Evolutionary conservation across 2,797 vertebrate species (phyloP).

Genomic region (Acanthornis magna): DNA sequence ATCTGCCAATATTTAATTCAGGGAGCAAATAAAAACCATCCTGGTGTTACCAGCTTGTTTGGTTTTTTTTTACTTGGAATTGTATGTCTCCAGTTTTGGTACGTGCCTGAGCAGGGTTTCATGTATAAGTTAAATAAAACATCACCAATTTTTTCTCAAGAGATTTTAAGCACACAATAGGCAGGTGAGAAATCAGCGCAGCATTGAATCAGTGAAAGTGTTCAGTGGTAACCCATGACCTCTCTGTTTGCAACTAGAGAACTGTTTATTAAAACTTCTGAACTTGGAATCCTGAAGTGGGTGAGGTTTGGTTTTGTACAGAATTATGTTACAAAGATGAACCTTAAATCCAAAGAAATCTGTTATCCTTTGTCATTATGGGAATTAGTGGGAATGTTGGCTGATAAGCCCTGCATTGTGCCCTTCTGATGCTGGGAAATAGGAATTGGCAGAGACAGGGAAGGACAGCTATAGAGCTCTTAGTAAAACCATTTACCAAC

Average conservation of each 20-base stretch:
- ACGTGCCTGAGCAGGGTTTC: neutral
- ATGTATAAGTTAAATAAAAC: neutral
- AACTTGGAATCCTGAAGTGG: neutral
- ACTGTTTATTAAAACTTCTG: neutral
- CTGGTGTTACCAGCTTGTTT: constrained; percentile 27
- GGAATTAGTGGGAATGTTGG: neutral
- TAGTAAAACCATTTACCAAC: neutral
- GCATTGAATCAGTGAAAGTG: neutral
- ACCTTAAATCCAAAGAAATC: neutral
- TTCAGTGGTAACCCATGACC: neutral
- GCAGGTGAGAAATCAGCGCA: neutral
- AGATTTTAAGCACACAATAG: neutral
- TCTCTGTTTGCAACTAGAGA: neutral
- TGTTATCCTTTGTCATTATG: neutral
- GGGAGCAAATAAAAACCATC: constrained; percentile 71
- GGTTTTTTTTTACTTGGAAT: neutral
- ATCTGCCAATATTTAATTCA: constrained; percentile 72
- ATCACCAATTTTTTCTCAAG: neutral
- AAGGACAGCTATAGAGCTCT: neutral
- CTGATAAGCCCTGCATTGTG: neutral
- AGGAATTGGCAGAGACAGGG: neutral
- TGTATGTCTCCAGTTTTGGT: neutral
- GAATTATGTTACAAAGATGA: neutral
- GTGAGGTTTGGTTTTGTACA: neutral
- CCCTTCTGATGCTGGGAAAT: neutral